A percentile compares a stretch with the other conserved stretches of the same genome.
Evolutionary conservation across 2,888 invertebrate species (phyloP).

Genomic region (Megastigmus dorsalis): DNA sequence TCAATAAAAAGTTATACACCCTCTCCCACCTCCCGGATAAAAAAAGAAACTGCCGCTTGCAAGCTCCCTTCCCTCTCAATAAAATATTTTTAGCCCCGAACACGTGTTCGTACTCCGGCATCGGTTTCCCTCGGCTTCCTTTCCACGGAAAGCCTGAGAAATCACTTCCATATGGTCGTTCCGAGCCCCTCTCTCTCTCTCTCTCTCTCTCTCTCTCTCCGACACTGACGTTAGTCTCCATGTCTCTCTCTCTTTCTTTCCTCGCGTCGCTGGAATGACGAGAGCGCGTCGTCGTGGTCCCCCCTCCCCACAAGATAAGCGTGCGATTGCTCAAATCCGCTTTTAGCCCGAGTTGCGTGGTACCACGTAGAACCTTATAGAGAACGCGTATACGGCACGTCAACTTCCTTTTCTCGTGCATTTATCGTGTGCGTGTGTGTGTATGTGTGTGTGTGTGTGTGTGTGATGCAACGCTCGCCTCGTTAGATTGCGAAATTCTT

Average conservation of each 20-base stretch:
- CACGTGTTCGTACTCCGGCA: conserved; percentile 17
- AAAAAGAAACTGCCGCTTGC: not conserved
- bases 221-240: no score
- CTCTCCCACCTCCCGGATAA: not conserved
- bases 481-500: no score
- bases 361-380: no score
- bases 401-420: conserved; percentile 2
- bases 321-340: conserved; percentile 29
- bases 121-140: not conserved
- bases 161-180: conserved; percentile 41
- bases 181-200: not conserved
- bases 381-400: not conserved
- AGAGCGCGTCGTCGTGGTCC: conserved; percentile 33
- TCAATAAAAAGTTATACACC: no score
- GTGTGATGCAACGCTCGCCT: no score
- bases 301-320: conserved; percentile 41
- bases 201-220: not conserved
- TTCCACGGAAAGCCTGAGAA: conserved; percentile 22
- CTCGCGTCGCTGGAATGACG: not conserved
- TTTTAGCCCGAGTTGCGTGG: no score
- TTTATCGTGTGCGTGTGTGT: no score
- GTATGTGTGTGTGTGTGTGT: no score
- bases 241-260: not conserved
- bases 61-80: not conserved
- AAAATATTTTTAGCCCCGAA: conserved; percentile 27